Evolutionary conservation across 2,888 invertebrate genomes (phyloP).

Genomic region (Magallana nippona): DNA sequence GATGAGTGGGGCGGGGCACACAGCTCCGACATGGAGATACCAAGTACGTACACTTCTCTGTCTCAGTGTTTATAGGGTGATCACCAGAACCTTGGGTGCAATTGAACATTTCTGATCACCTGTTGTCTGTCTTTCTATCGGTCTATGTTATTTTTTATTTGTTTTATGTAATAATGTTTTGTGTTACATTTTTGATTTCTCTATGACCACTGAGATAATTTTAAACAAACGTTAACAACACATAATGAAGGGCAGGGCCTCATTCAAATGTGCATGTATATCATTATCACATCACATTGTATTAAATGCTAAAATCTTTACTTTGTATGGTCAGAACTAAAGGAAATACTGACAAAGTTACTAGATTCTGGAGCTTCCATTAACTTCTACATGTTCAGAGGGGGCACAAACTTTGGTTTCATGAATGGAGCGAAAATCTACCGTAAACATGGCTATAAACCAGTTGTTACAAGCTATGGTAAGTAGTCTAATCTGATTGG

Average conservation of each 20-base stretch:
- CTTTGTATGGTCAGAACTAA: neutral
- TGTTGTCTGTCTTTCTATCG: too few relatives aligned
- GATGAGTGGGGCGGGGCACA: slow-evolving; percentile 82
- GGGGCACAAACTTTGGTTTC: slow-evolving; percentile 86
- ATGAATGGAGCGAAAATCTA: slow-evolving; percentile 69
- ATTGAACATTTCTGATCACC: too few relatives aligned
- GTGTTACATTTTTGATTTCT: neutral
- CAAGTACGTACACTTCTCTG: slow-evolving; percentile 48
- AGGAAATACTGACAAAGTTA: slow-evolving; percentile 63
- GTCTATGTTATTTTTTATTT: too few relatives aligned
- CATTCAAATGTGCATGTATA: neutral
- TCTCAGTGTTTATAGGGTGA: neutral
- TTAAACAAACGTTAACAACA: neutral
- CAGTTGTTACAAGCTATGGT: slow-evolving; percentile 83
- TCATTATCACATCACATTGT: neutral
- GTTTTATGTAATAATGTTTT: too few relatives aligned
- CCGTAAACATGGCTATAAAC: slow-evolving; percentile 49
- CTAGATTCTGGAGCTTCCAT: slow-evolving; percentile 83
- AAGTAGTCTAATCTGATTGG: slow-evolving; percentile 38
- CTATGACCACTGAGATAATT: neutral
- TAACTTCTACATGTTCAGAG: slow-evolving; percentile 94
- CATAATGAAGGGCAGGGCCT: too few relatives aligned
- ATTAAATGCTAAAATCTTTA: too few relatives aligned
- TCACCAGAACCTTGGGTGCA: too few relatives aligned
- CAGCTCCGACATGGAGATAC: slow-evolving; percentile 48